phyloP scores from a whole-genome alignment of 2,888 invertebrate species.

The Cinara cedri region DNA sequence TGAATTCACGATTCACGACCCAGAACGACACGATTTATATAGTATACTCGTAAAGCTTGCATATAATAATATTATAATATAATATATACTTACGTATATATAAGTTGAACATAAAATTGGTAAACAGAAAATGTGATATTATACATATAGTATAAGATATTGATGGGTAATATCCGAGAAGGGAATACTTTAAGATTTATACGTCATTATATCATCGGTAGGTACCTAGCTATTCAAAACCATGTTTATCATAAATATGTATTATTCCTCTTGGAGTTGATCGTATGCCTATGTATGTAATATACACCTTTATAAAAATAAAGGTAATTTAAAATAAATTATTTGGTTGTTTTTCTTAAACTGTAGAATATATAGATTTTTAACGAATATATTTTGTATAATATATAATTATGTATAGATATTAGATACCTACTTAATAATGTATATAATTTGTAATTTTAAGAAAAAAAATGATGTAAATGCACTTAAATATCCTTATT shows the following conservation, averaged over 20 bases:
- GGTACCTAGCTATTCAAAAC: conserved; percentile 40
- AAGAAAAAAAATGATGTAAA: no score
- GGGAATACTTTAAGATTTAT: neutral
- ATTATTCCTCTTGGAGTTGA: neutral
- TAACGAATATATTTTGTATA: no score
- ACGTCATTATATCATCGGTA: neutral
- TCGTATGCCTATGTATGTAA: neutral
- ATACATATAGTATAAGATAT: conserved; percentile 5
- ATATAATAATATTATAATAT: neutral
- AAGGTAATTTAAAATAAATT: neutral
- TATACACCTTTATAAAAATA: neutral
- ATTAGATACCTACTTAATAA: no score
- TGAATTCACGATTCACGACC: neutral
- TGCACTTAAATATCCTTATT: no score
- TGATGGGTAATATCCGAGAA: neutral
- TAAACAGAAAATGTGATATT: neutral
- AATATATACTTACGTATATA: neutral
- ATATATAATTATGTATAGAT: no score
- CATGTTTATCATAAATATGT: neutral
- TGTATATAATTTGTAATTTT: no score
- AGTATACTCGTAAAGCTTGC: neutral
- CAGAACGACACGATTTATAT: neutral
- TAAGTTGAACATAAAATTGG: conserved; percentile 5
- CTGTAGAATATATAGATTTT: no score
- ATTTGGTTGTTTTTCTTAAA: no score